These are phyloP conservation scores for Achroia grisella DNA, from an alignment of 1,140 invertebrate species.

Conservation along the genomic window DNA sequence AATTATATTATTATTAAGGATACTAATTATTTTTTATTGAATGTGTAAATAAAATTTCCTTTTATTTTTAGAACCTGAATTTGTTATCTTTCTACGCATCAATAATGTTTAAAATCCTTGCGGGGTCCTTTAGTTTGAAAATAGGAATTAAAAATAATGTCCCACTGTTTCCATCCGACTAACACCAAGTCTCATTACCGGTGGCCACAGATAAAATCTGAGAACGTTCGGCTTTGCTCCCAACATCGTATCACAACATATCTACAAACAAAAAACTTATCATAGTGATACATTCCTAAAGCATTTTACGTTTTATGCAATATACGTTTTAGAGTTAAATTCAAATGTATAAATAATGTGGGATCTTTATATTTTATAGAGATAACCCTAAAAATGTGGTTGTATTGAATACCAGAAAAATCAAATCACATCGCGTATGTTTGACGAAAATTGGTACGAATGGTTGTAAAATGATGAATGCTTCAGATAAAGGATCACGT, in stretches of 20 bases:
- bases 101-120: conserved; percentile 13
- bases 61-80: not conserved
- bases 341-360: not conserved
- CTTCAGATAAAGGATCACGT: not conserved
- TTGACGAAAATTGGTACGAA: conserved; percentile 6
- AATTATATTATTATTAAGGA: no score
- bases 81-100: conserved; percentile 9
- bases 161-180: conserved; percentile 38
- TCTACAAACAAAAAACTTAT: conserved; percentile 1
- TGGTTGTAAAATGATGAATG: conserved; percentile 4
- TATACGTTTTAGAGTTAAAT: not conserved
- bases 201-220: conserved; percentile 47
- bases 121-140: conserved; percentile 16
- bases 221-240: conserved; percentile 24
- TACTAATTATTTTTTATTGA: no score
- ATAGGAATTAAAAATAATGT: conserved; percentile 34
- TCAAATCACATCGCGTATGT: conserved; percentile 14
- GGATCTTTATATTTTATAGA: not conserved
- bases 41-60: no score
- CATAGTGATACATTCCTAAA: not conserved
- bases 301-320: not conserved
- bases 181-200: conserved; percentile 50
- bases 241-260: conserved; percentile 13
- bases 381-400: conserved; percentile 9
- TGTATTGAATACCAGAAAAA: conserved; percentile 17